Evolutionary conservation across 2,888 invertebrate genomes (phyloP), one percentile per base, ranked within the genome.

Genomic region (Siphlonurus alternatus): DNA sequence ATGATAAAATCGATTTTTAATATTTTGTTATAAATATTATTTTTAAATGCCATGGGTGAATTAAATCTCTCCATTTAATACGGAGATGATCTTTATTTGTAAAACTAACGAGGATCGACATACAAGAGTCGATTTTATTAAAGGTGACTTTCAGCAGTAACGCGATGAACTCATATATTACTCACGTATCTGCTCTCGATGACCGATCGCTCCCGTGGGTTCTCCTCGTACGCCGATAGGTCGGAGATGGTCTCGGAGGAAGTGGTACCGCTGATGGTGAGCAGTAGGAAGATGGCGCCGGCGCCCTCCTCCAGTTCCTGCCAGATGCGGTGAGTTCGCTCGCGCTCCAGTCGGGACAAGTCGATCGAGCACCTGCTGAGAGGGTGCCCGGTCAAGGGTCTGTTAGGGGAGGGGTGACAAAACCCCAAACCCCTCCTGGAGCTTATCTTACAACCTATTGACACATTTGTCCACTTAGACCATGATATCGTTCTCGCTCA

Each of bases 251-350:
- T 93, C 75, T 95, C 95, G 0, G 89, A 87, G 15, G 93, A 92
- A 0, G 92, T 91, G 0, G 94, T 95, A 0, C 96, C 97, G 71
- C 94, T 96, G 66, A 98, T 93, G 1, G 97, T 97, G 7, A 98
- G 78, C 67, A 98, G 80, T 1, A 98, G 78, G 73, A 90, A 90
- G 67, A 98, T 83, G 19, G 75, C 73, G 68, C 89, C 88, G 1
- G 89, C 87, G 0, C 89, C 92, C 67, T 96, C 94, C 76, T 97
- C 95, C 60, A 99, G 79, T 1, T 88, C 86, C 70, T 88, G 85
- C 86, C 93, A 92, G 63, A 96, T 82, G 65, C 86, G 86, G 75
- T 97, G 94, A 0, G 98, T 98, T 66, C 83, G 87, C 76, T 99
- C 98, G 25, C 92, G 82, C 73, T 92, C 91, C 69, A 95, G 79